These are phyloP conservation scores for Chelonus formosanus DNA, from an alignment of 2,888 invertebrate genomes.

Conservation along the genomic window DNA sequence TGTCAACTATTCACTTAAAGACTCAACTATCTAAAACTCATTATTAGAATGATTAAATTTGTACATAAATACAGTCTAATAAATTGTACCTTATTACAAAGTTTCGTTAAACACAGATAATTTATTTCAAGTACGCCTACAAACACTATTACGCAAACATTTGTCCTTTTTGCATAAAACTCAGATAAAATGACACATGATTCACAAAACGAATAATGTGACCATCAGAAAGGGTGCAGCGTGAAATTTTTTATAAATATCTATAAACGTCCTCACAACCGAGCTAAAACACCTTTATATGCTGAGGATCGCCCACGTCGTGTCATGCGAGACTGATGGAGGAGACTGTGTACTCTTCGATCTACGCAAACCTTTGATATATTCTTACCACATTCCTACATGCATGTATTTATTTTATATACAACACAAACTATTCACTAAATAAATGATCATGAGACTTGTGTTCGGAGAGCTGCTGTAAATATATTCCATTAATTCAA, in stretches of 20 bases:
- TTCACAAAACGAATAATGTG: slow-evolving; percentile 10
- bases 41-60: neutral
- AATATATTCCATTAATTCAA: slow-evolving; percentile 36
- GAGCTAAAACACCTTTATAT: slow-evolving; percentile 30
- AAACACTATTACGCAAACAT: too few relatives aligned
- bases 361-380: slow-evolving; percentile 21
- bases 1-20: slow-evolving; percentile 10
- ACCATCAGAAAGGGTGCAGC: slow-evolving; percentile 26
- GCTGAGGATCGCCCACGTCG: slow-evolving; percentile 45
- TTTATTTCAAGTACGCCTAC: too few relatives aligned
- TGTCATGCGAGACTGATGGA: slow-evolving; percentile 44
- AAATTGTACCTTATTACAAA: too few relatives aligned
- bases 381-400: neutral
- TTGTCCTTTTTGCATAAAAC: neutral
- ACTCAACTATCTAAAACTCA: neutral
- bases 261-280: neutral
- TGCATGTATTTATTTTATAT: slow-evolving; percentile 32
- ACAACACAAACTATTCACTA: neutral
- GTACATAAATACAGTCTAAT: neutral
- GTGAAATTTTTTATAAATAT: neutral
- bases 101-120: too few relatives aligned
- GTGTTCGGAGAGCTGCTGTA: slow-evolving; percentile 26
- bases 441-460: slow-evolving; percentile 25
- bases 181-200: slow-evolving; percentile 9
- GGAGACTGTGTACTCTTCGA: slow-evolving; percentile 34